A percentile compares a stretch with the other conserved stretches of the same genome.
Evolutionary conservation across 2,888 invertebrate genomes (phyloP).

Genomic region (Drosophila affinis): DNA sequence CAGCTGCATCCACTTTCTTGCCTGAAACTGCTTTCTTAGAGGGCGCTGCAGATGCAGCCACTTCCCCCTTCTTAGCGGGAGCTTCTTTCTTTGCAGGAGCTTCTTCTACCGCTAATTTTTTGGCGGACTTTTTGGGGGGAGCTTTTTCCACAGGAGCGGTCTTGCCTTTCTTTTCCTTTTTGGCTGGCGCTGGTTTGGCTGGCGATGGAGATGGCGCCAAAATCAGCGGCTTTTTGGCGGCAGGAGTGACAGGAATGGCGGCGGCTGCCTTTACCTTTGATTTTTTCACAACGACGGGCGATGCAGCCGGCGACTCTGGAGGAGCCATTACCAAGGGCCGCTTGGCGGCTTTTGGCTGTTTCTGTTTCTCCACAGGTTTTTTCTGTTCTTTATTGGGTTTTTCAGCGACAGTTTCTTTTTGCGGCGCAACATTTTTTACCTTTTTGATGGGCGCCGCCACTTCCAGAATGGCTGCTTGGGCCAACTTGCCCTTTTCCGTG

Average conservation of each 20-base stretch:
- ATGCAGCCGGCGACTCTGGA: constrained; percentile 46
- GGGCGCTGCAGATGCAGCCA: too few relatives aligned
- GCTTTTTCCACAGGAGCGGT: not conserved
- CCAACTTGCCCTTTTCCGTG: constrained; percentile 26
- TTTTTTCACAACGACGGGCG: constrained; percentile 13
- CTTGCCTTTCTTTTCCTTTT: constrained; percentile 1
- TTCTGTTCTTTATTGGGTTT: constrained; percentile 18
- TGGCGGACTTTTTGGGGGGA: not conserved
- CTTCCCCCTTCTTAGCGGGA: not conserved
- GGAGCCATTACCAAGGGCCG: constrained; percentile 58
- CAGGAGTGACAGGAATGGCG: not conserved
- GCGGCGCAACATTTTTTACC: constrained; percentile 18
- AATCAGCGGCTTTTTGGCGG: constrained; percentile 21
- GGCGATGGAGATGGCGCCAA: constrained; percentile 26
- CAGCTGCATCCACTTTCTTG: constrained; percentile 2
- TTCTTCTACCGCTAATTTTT: not conserved
- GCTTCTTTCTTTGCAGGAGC: not conserved
- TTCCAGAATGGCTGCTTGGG: constrained; percentile 10
- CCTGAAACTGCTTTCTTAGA: not conserved
- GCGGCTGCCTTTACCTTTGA: constrained; percentile 13
- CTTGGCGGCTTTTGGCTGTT: constrained; percentile 37
- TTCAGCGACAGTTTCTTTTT: not conserved
- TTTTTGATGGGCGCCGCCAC: constrained; percentile 13
- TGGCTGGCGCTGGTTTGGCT: constrained; percentile 4
- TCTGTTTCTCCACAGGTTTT: constrained; percentile 19